Base-by-base conservation (phyloP, 1,140 invertebrate genomes). In the Leptinotarsa texana region DNA sequence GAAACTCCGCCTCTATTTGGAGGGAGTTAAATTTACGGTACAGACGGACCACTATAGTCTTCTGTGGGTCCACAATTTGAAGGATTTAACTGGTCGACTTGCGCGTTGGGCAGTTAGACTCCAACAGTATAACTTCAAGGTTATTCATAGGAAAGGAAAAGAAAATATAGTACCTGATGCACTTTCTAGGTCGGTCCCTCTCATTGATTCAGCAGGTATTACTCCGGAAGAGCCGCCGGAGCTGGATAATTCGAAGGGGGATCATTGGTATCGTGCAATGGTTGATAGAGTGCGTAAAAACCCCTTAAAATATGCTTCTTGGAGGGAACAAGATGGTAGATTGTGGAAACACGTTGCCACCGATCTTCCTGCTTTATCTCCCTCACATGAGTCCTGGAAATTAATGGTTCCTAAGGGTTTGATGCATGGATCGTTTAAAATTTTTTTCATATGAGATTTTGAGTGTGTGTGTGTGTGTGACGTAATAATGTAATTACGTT, bases 11-110 rank as follows among this genome's bases (percentile, higher is more conserved):
- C 77, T 74, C 63, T 88, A 85, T 75, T 27, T 88, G 13, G 73
- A 83, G 61, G 84, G 83, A 13, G 79, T 78, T 17, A 68, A 82
- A 17, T 87, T 88, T 63, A 82, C 63, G 2, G 81, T 87, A 2
- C 48, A 83, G 4, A 88, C 86, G 2, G 86, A 88, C 66, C 86
- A 88, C 61, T 75, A 80, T 11, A 75, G 81, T 76, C 74, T 88
- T 27, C 87, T 82, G 78, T 76, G 87, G 17, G 70, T 81, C 17
- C 67, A 80, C 13, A 81, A 80, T 3, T 74, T 84, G 0, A 85
- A 84, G 68, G 75, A 84, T 63, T 81, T 67, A 51, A 42, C 49
- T 13, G 75, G 72, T n/a, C 62, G 79, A 70, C 61, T 79, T 21
- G 73, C 42, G 13, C 68, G 68, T 21, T 69, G 69, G 69, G 69